These are phyloP conservation scores for Pelosia muscerda DNA, from an alignment of 2,888 invertebrate species.

Conservation along the genomic window DNA sequence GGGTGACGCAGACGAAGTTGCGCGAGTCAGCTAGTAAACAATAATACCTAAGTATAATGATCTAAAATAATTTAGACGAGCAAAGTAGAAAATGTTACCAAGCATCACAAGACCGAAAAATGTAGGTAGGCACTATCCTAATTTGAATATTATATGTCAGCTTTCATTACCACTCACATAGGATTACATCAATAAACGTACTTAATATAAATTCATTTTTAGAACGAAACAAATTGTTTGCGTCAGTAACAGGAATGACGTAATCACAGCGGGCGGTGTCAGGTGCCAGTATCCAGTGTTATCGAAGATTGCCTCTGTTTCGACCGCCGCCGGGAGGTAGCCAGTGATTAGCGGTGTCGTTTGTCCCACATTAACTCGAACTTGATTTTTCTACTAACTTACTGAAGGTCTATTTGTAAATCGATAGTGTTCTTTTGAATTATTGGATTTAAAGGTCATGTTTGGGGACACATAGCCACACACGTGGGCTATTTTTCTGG, in stretches of 20 bases:
- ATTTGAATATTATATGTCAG: not conserved
- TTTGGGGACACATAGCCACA: too few relatives aligned
- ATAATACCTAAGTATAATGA: too few relatives aligned
- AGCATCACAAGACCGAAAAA: not conserved
- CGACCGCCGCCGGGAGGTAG: conserved; percentile 16
- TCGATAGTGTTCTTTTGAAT: not conserved
- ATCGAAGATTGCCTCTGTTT: conserved; percentile 34
- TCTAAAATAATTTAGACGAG: too few relatives aligned
- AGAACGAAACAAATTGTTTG: conserved; percentile 11
- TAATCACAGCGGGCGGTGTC: conserved; percentile 27
- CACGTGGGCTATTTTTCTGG: too few relatives aligned
- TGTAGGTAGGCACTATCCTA: too few relatives aligned
- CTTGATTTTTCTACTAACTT: not conserved
- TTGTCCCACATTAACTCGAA: conserved; percentile 15
- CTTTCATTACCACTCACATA: not conserved
- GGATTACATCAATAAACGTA: not conserved
- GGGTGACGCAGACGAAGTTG: too few relatives aligned
- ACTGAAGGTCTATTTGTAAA: not conserved
- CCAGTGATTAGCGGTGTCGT: conserved; percentile 39
- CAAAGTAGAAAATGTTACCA: too few relatives aligned
- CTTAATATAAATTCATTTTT: not conserved
- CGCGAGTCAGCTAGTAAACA: too few relatives aligned
- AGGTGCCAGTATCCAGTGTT: conserved; percentile 44
- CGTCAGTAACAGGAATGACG: conserved; percentile 27
- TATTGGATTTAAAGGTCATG: not conserved